Percentiles rank a stretch among this genome's conserved stretches.
Conservation (phyloP, 2,113 vertebrate species). For the Heliornis fulica region DNA sequence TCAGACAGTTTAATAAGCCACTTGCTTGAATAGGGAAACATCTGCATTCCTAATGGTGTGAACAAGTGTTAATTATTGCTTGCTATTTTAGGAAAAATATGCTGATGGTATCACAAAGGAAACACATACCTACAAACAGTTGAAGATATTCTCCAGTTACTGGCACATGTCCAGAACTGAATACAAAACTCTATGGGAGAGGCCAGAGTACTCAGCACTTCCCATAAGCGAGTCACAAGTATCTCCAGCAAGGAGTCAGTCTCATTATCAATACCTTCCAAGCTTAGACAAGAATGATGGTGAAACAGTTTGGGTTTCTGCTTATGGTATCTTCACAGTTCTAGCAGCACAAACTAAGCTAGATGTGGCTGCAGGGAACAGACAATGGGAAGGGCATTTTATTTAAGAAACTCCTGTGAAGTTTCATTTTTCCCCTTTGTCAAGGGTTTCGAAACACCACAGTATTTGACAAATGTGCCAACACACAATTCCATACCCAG, state of each 20-base stretch:
- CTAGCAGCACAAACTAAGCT: not conserved
- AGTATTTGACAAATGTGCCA: not conserved
- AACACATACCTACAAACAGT: slow-evolving; percentile 49
- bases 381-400: not conserved
- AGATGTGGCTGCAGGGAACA: not conserved
- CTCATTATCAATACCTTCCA: not conserved
- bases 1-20: slow-evolving; percentile 23
- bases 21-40: slow-evolving; percentile 27
- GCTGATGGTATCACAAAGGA: slow-evolving; percentile 65
- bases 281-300: not conserved
- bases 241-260: not conserved
- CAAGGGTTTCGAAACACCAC: not conserved
- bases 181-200: slow-evolving; percentile 32
- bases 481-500: not conserved
- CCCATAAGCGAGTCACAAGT: not conserved
- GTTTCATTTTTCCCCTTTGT: not conserved
- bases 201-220: slow-evolving; percentile 15
- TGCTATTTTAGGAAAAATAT: slow-evolving; percentile 54
- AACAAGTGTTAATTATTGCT: slow-evolving; percentile 60
- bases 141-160: slow-evolving; percentile 37
- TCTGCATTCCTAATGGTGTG: slow-evolving; percentile 49
- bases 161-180: slow-evolving; percentile 12
- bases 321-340: not conserved
- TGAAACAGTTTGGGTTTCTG: not conserved
- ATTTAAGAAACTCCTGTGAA: not conserved